A percentile compares a stretch with the other conserved stretches of the same genome.
Conservation (phyloP, 2,797 vertebrate species). For the Sebastes umbrosus region DNA sequence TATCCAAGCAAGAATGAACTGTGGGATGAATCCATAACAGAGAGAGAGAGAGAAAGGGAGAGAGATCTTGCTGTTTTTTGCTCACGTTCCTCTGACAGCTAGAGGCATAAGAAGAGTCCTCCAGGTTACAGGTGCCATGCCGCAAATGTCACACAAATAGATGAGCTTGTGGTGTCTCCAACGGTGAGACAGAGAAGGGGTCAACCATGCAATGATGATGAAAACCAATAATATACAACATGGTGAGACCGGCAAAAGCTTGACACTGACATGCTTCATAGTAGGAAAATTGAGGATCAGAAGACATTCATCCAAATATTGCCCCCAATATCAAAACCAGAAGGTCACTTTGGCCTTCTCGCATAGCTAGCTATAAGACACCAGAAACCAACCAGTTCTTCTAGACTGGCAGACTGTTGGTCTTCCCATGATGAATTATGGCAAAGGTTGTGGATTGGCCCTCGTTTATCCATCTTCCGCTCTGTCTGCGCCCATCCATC, state of each 20-base stretch:
- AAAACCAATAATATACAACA: constrained; percentile 36
- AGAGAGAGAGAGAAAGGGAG: not conserved
- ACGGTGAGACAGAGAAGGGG: constrained; percentile 28
- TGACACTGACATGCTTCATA: constrained; percentile 27
- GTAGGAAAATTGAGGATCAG: constrained; percentile 44
- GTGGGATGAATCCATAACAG: constrained; percentile 24
- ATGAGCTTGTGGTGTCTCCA: constrained; percentile 48
- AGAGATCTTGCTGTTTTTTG: constrained; percentile 10
- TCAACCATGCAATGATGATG: constrained; percentile 56
- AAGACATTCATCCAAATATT: constrained; percentile 56
- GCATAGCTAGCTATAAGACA: not conserved
- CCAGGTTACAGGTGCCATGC: constrained; percentile 54
- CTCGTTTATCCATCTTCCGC: not conserved
- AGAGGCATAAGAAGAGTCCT: constrained; percentile 24
- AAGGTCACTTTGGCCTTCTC: constrained; percentile 45
- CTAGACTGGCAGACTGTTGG: not conserved
- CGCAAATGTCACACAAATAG: constrained; percentile 71
- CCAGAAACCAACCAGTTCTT: not conserved
- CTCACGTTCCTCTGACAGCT: constrained; percentile 23
- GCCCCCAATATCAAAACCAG: constrained; percentile 20
- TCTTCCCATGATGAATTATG: not conserved
- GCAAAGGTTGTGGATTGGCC: not conserved
- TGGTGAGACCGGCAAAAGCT: not conserved
- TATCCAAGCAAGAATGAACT: constrained; percentile 27
- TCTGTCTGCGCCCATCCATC: not conserved